Evolutionary conservation across 2,113 vertebrate species (phyloP), one percentile per base, ranked within the genome.

Genomic region (Festucalex cinctus): DNA sequence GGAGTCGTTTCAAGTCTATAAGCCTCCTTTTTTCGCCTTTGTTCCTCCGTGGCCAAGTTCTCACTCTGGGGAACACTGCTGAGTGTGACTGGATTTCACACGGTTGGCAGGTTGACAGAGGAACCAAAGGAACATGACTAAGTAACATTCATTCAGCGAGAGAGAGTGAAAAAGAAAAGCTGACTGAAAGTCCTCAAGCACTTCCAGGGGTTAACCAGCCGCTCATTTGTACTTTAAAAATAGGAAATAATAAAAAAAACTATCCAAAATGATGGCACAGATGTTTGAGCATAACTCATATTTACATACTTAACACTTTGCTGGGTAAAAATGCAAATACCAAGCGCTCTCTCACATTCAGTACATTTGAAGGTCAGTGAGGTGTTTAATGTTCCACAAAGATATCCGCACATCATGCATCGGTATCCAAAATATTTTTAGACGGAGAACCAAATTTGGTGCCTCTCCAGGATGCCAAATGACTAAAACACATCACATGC

Each of bases 11-110:
- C 89, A 91, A 91, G 88, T 89, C 88, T 84, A 87, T 90, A 91
- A 92, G 89, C 85, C 85, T 82, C 85, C 77, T 91, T 65, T 63
- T 37, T 60, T 81, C 88, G 84, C 89, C 88, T 91, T 92, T 91
- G 90, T 91, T 91, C 88, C 88, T 87, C 75, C 67, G 87, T 88
- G 88, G 83, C 81, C 83, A 88, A 88, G 85, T 89, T 92, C 87
- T 87, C 85, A 88, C 87, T 90, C 86, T 80, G 78, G 79, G 78
- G 84, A 86, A 79, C 78, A 82, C 86, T 81, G 80, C 77, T 83
- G 88, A 89, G 90, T 91, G 89, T 86, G 88, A 88, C 86, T 90
- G 82, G 59, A 89, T 90, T 89, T 88, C 88, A 88, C 86, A 84
- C 85, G 51, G 80, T 80, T 88, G 87, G 88, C 76, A 81, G 75